A percentile compares a stretch with the other conserved stretches of the same genome.
Evolutionary conservation across 92 coral and sea anemone species (phyloP).

Genomic region (Umimayanthus kanabou): DNA sequence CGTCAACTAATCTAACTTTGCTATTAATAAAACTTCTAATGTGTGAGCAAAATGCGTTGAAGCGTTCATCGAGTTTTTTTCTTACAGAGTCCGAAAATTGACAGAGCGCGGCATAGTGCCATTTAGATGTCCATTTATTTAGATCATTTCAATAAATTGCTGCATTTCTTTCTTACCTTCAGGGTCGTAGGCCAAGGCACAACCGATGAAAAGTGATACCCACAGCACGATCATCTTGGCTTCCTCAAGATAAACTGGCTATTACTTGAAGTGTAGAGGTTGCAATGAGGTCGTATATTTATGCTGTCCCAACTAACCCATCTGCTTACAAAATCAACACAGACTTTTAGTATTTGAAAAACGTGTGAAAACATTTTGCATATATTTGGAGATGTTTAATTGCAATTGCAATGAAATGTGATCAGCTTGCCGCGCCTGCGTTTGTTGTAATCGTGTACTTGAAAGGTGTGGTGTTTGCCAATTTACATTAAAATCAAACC

Average conservation of each 20-base stretch:
- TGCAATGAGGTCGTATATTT: not conserved
- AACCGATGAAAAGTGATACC: not conserved
- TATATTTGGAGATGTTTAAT: not conserved
- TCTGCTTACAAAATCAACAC: constrained; percentile 3
- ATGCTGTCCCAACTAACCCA: not conserved
- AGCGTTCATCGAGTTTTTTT: too few relatives aligned
- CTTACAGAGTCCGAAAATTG: too few relatives aligned
- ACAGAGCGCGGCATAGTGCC: too few relatives aligned
- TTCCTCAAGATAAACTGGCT: not conserved
- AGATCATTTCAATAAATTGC: too few relatives aligned
- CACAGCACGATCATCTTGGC: not conserved
- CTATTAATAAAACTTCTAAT: too few relatives aligned
- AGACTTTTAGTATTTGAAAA: not conserved
- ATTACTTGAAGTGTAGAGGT: not conserved
- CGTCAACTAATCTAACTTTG: too few relatives aligned
- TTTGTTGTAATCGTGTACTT: too few relatives aligned
- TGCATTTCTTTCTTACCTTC: not conserved
- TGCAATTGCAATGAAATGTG: not conserved
- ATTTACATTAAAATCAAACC: too few relatives aligned
- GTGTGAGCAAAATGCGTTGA: too few relatives aligned
- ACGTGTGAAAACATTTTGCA: not conserved
- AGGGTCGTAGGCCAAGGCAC: not conserved
- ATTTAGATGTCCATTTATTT: too few relatives aligned
- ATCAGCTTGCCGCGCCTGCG: too few relatives aligned
- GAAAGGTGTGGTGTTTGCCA: too few relatives aligned